Conservation (phyloP, 2,797 vertebrate species). For the Tarsius wallacei region DNA sequence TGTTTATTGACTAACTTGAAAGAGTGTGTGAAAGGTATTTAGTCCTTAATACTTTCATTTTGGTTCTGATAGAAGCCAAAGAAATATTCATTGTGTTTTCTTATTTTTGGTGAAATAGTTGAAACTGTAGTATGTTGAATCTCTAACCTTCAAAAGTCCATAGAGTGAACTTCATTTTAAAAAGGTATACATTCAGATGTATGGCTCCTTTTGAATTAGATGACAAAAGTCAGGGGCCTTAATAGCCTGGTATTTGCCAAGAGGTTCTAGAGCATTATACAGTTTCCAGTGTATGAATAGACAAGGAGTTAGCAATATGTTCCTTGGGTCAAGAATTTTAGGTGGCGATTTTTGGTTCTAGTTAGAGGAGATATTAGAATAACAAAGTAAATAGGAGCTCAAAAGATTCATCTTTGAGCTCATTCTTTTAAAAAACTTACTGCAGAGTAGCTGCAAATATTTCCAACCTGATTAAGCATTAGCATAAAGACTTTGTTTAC, state of each 20-base stretch:
- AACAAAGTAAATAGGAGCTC: neutral
- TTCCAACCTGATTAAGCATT: slow-evolving; percentile 38
- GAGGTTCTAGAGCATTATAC: neutral
- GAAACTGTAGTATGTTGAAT: neutral
- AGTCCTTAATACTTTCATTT: neutral
- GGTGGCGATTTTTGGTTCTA: slow-evolving; percentile 28
- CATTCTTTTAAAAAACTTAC: slow-evolving; percentile 40
- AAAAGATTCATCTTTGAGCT: neutral
- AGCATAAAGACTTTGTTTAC: slow-evolving; percentile 69
- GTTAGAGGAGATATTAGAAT: neutral
- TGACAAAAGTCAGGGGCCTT: neutral
- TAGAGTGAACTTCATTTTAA: neutral
- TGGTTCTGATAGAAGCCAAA: neutral
- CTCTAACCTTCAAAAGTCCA: neutral
- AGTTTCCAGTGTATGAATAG: neutral
- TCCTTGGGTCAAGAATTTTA: slow-evolving; percentile 41
- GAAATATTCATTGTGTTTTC: neutral
- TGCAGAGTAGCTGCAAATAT: slow-evolving; percentile 2
- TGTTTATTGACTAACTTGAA: slow-evolving; percentile 35
- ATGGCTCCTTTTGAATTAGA: slow-evolving; percentile 2
- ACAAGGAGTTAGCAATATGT: neutral
- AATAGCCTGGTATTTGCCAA: neutral
- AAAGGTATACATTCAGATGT: neutral
- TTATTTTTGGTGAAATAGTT: slow-evolving; percentile 35
- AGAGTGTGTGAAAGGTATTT: neutral